Conservation (phyloP, 2,113 vertebrate species). For the Aptenodytes forsteri region DNA sequence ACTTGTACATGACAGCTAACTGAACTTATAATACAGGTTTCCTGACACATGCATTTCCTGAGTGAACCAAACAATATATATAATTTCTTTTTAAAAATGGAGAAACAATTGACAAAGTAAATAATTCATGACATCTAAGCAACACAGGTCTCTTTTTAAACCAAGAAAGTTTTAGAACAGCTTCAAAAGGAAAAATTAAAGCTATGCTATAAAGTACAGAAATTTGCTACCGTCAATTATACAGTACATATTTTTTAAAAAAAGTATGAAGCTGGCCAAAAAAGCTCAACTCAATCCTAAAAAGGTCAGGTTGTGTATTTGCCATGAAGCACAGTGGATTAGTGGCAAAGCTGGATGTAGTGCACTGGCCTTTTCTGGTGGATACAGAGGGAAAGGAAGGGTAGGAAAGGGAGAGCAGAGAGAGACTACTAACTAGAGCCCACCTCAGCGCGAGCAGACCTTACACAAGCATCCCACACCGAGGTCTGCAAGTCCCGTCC, state of each 20-base stretch:
- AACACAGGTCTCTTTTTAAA: conserved; percentile 52
- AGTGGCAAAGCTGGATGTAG: conserved; percentile 58
- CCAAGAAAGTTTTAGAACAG: conserved; percentile 48
- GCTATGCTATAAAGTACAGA: conserved; percentile 63
- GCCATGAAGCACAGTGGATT: conserved; percentile 3
- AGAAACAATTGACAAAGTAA: conserved; percentile 74
- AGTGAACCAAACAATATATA: conserved; percentile 78
- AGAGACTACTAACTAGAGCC: neutral
- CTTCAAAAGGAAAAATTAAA: conserved; percentile 65
- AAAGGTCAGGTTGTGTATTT: conserved; percentile 34
- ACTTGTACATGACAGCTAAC: conserved; percentile 71
- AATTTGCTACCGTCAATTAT: conserved; percentile 60
- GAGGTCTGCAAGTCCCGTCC: neutral
- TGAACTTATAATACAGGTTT: conserved; percentile 76
- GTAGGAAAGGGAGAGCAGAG: neutral
- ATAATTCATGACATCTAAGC: conserved; percentile 68
- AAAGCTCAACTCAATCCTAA: conserved; percentile 12
- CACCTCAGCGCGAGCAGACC: neutral
- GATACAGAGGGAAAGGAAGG: neutral
- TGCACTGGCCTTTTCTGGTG: conserved; percentile 40
- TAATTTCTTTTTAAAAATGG: conserved; percentile 54
- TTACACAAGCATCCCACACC: neutral
- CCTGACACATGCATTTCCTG: conserved; percentile 81
- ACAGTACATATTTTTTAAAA: conserved; percentile 39
- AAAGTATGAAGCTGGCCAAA: neutral